Percentiles rank a stretch among this genome's conserved stretches.
These are phyloP conservation scores for Saiga tatarica DNA, from an alignment of 2,113 vertebrate genomes.

Conservation along the genomic window DNA sequence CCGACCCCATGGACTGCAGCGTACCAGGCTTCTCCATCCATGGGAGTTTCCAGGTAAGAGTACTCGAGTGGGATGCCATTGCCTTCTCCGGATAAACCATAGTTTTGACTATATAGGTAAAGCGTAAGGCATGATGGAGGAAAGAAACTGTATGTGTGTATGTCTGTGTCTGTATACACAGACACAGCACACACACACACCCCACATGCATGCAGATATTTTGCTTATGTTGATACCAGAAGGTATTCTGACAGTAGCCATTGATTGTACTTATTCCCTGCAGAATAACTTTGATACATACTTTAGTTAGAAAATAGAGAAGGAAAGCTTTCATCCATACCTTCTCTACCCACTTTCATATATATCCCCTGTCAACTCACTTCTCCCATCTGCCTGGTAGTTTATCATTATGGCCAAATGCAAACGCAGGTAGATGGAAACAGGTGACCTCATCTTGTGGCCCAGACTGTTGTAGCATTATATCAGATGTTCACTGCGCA, in stretches of 20 bases:
- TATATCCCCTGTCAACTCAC: background rate
- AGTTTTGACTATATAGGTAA: background rate
- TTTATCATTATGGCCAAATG: background rate
- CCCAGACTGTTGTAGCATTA: background rate
- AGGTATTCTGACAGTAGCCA: background rate
- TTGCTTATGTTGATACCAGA: background rate
- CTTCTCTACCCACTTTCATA: background rate
- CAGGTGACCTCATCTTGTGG: background rate
- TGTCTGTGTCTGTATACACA: background rate
- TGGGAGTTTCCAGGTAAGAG: too few relatives aligned
- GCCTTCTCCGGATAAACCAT: background rate
- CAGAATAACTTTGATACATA: background rate
- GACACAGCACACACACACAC: background rate
- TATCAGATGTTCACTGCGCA: background rate
- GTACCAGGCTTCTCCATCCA: too few relatives aligned
- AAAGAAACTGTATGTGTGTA: background rate
- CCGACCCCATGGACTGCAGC: too few relatives aligned
- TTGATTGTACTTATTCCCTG: background rate
- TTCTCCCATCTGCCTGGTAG: background rate
- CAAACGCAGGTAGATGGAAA: background rate
- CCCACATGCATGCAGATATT: background rate
- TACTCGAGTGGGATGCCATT: too few relatives aligned
- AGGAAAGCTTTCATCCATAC: background rate
- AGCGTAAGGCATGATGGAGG: background rate
- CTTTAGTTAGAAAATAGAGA: background rate